Evolutionary conservation across 2,888 invertebrate genomes (phyloP), one percentile per base, ranked within the genome.

Genomic region (Nemapogon koenigi): DNA sequence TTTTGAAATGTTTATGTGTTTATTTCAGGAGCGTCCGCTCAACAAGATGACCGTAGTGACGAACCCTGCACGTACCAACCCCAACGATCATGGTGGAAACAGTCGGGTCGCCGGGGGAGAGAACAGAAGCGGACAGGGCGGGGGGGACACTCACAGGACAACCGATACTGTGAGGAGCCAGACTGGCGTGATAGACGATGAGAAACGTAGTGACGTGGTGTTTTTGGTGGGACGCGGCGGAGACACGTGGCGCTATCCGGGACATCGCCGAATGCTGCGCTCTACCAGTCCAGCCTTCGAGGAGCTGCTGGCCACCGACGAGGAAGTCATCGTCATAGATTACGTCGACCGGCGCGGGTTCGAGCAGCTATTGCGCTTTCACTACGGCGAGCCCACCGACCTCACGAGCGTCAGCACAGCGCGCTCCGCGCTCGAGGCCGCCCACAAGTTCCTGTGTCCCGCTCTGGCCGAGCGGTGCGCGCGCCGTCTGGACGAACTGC

Each of bases 381-480:
- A 88, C 46, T 86, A 88, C 56, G 83, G 82, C 35, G 83, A 86
- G 44, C 80, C 83, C 2, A 81, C 84, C 8, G 69, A 80, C 35
- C 75, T 89, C 32, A 82, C 83, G 46, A 83, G 85, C 0, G 83
- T 86, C 7, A 71, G 71, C 10, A 86, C 86, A 1, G 88, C 89
- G 4, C 73, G 91, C 16, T 81, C 83, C 26, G 83, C 90, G 0
- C 81, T 91, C 16, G 85, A 87, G 45, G 87, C 88, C 2, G 89
- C 90, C 15, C 86, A 89, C 55, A 87, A 88, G 53, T 88, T 90
- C 55, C 72, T 89, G 31, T 87, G 90, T 49, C 81, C 85, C 4
- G 85, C 83, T 14, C 72, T 91, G 36, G 86, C 87, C 2, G 82
- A 83, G 44, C 78, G 84, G 41, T 90, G 90, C 52, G 83, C 88